Conservation (phyloP, 2,888 invertebrate species). For the Euplexia lucipara region DNA sequence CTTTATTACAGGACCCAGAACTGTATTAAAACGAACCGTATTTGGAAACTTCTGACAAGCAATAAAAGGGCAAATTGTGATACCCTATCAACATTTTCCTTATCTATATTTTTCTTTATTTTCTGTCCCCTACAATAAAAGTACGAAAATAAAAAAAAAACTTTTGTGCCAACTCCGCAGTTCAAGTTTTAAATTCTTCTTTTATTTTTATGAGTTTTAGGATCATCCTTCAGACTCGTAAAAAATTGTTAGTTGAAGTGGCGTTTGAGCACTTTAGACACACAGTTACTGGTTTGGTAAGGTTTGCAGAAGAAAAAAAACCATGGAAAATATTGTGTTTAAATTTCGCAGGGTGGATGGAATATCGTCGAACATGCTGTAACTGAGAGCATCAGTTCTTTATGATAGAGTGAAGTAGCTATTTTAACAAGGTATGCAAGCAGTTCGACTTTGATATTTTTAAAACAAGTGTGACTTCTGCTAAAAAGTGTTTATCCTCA, state of each 20-base stretch:
- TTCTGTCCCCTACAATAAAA: background rate
- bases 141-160: slow-evolving; percentile 20
- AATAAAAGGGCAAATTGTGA: slow-evolving; percentile 44
- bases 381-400: no score
- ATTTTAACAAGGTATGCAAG: no score
- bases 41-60: slow-evolving; percentile 48
- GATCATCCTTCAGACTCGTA: slow-evolving; percentile 28
- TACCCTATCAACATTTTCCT: slow-evolving; percentile 9
- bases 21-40: slow-evolving; percentile 50
- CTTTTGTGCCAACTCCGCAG: slow-evolving; percentile 10
- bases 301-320: background rate
- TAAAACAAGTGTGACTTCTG: no score
- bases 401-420: no score
- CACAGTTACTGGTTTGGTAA: slow-evolving; percentile 4
- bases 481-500: no score
- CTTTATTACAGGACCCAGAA: slow-evolving; percentile 46
- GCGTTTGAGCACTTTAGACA: slow-evolving; percentile 25
- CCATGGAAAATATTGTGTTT: no score
- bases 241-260: slow-evolving; percentile 39
- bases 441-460: no score
- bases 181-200: slow-evolving; percentile 33
- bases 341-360: no score
- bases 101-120: slow-evolving; percentile 12
- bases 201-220: slow-evolving; percentile 43
- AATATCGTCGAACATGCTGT: no score